phyloP scores from a whole-genome alignment of 2,888 invertebrate species.

The Heterodera filipjevi region DNA sequence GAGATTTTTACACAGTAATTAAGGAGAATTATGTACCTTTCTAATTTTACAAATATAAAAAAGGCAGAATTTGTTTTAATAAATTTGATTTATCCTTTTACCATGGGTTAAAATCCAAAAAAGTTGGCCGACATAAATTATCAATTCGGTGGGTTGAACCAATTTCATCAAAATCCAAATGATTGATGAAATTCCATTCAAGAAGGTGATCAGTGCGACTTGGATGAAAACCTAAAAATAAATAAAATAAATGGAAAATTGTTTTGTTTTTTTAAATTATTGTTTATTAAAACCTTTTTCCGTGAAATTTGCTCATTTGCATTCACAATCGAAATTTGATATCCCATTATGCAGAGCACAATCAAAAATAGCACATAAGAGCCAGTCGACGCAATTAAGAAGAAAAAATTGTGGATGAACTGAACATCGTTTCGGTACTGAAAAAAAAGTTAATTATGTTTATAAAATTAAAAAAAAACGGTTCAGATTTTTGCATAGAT shows the following conservation, averaged over 20 bases:
- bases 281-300: constrained; percentile 32
- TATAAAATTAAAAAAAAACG: neutral
- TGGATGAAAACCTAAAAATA: constrained; percentile 33
- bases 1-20: no score
- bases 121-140: constrained; percentile 27
- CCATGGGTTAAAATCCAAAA: constrained; percentile 33
- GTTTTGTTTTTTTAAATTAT: neutral
- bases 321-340: neutral
- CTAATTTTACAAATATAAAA: no score
- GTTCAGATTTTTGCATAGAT: no score
- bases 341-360: neutral
- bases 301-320: neutral
- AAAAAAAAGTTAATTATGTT: neutral
- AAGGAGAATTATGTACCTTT: no score
- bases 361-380: constrained; percentile 27
- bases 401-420: constrained; percentile 31
- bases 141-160: constrained; percentile 13
- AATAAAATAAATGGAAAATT: neutral
- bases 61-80: no score
- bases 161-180: constrained; percentile 37
- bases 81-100: neutral
- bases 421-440: constrained; percentile 23
- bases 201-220: constrained; percentile 32
- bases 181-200: constrained; percentile 32
- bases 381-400: constrained; percentile 23